phyloP scores from a whole-genome alignment of 2,888 invertebrate species.

The Chirona hameri region DNA sequence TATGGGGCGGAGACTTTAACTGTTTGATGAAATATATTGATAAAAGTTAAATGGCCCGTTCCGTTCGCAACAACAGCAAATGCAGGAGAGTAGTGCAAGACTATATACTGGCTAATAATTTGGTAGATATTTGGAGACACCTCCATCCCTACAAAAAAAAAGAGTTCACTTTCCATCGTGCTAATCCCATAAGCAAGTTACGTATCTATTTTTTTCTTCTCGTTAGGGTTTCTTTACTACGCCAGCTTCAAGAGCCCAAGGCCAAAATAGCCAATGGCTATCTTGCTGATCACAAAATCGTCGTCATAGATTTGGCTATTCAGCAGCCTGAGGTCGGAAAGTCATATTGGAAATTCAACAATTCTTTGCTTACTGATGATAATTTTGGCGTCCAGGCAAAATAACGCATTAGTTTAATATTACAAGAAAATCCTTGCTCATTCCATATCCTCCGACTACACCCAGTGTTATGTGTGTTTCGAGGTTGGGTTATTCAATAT shows the following conservation, averaged over 20 bases:
- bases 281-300: neutral
- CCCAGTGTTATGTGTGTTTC: neutral
- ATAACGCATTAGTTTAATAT: neutral
- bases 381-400: neutral
- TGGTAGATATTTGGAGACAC: neutral
- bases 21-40: neutral
- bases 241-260: neutral
- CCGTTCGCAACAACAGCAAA: neutral
- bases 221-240: neutral
- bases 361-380: neutral
- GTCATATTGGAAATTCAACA: neutral
- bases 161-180: neutral
- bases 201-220: neutral
- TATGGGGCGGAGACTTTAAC: neutral
- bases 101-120: neutral
- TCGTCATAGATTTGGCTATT: neutral
- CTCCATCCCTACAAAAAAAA: neutral
- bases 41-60: neutral
- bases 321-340: neutral
- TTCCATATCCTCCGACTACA: neutral
- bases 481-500: neutral
- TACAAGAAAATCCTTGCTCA: neutral
- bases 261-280: neutral
- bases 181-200: neutral
- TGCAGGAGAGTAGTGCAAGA: neutral